Conservation (phyloP, 2,888 invertebrate genomes). For the Andrena trimmerana region DNA sequence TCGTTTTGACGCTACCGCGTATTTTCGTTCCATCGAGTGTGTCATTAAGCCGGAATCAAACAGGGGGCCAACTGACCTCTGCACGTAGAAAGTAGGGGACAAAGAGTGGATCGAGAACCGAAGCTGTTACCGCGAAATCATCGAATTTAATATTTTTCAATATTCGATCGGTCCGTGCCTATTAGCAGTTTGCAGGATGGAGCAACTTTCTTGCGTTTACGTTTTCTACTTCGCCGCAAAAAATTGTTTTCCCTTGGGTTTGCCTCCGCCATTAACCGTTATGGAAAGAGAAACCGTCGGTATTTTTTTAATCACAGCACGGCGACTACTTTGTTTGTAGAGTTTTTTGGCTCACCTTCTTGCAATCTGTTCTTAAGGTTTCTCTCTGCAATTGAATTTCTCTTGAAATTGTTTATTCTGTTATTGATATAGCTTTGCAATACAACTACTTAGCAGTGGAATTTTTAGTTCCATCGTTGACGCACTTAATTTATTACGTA, state of each 20-base stretch:
- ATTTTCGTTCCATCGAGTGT: slow-evolving; percentile 30
- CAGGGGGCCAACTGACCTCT: slow-evolving; percentile 7
- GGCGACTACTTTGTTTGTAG: too few relatives aligned
- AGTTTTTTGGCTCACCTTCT: too few relatives aligned
- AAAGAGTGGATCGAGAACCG: not conserved
- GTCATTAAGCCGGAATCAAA: slow-evolving; percentile 36
- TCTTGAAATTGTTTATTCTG: too few relatives aligned
- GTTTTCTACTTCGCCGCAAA: not conserved
- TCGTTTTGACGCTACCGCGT: slow-evolving; percentile 21
- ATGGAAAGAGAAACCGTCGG: too few relatives aligned
- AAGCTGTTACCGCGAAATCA: slow-evolving; percentile 29
- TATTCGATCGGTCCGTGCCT: not conserved
- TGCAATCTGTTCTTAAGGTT: too few relatives aligned
- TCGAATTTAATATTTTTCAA: slow-evolving; percentile 37
- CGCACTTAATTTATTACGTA: too few relatives aligned
- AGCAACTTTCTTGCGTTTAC: not conserved
- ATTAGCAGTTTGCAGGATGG: not conserved
- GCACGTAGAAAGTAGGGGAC: slow-evolving; percentile 30
- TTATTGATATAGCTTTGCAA: too few relatives aligned
- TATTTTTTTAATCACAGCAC: too few relatives aligned
- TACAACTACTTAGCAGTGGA: too few relatives aligned
- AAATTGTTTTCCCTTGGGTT: not conserved
- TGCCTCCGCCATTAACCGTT: not conserved
- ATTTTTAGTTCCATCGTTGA: too few relatives aligned
- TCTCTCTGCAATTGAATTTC: too few relatives aligned